Base-by-base conservation (phyloP, 2,888 invertebrate genomes). In the Diplazon laetatorius region DNA sequence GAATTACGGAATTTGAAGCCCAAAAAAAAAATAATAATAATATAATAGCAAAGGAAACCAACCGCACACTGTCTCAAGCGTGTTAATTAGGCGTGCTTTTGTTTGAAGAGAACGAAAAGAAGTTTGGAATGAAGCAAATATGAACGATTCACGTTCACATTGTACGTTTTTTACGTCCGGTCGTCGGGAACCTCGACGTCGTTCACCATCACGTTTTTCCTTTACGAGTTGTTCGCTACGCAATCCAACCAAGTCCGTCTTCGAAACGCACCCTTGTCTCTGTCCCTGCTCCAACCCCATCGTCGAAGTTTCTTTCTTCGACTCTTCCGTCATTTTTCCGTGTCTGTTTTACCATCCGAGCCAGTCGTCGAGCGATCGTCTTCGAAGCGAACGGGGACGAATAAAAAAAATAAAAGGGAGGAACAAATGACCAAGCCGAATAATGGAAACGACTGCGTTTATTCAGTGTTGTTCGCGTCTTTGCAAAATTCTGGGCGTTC, bases 81-180 rank as follows among this genome's bases (percentile, higher is more conserved):
- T 86, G 88, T 88, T 89, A 89, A 89, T 89, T 89, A 88, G 89
- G 86, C 85, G 82, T 81, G 87, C 89, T 87, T 89, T 89, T 89
- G 89, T 89, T 88, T 85, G 83, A n/a, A n/a, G n/a, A 46, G 14
- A 71, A 76, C 74, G 71, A 80, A 84, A 86, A 86, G 80, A 86
- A 83, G 80, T 76, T 78, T 81, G 82, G 82, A 73, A 87, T 85
- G 85, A 84, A 85, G 87, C 87, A 88, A 88, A 89, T 85, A 87
- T 85, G 86, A 87, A 85, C 82, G 86, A 85, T 84, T 74, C 83
- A 55, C n/a, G 63, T 70, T 60, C 50, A 69, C 65, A 65, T 22
- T 52, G 50, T 39, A 52, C 65, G 65, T 2, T 42, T 30, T n/a
- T n/a, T n/a, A n/a, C 4, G 14, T n/a, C n/a, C 14, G 52, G 52